Evolutionary conservation across 2,797 vertebrate species (phyloP).

Genomic region (Poeciliopsis infans): DNA sequence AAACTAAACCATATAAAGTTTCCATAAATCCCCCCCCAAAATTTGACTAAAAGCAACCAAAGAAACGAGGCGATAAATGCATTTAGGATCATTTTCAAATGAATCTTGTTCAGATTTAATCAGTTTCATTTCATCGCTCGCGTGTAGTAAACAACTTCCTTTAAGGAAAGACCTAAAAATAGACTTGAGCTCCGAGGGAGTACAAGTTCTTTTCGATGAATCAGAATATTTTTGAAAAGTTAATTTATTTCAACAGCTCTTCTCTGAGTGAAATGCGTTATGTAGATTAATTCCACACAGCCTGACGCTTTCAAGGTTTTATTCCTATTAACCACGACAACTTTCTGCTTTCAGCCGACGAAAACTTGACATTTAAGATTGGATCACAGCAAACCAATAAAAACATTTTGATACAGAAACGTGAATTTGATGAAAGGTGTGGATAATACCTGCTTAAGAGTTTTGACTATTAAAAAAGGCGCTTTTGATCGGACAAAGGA

Average conservation of each 20-base stretch:
- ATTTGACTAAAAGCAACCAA: neutral
- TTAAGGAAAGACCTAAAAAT: slow-evolving; percentile 32
- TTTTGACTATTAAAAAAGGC: neutral
- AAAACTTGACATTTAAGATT: no score
- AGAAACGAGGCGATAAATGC: neutral
- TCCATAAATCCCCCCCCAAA: neutral
- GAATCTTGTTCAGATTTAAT: neutral
- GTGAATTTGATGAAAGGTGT: neutral
- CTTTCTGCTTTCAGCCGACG: no score
- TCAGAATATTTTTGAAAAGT: no score
- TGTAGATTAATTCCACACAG: no score
- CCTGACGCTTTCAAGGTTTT: no score
- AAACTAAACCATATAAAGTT: neutral
- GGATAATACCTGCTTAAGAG: neutral
- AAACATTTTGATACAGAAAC: neutral
- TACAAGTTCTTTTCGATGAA: no score
- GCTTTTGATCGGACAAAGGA: neutral
- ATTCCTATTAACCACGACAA: no score
- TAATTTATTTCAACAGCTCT: no score
- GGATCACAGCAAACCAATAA: neutral
- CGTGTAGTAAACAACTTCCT: slow-evolving; percentile 33
- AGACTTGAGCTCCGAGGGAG: slow-evolving; percentile 18
- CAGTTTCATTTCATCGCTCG: neutral
- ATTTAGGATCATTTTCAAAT: neutral
- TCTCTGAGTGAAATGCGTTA: no score